Percentiles rank a stretch among this genome's conserved stretches.
Evolutionary conservation across 1,140 invertebrate genomes (phyloP).

Genomic region (Lepidurus apus): DNA sequence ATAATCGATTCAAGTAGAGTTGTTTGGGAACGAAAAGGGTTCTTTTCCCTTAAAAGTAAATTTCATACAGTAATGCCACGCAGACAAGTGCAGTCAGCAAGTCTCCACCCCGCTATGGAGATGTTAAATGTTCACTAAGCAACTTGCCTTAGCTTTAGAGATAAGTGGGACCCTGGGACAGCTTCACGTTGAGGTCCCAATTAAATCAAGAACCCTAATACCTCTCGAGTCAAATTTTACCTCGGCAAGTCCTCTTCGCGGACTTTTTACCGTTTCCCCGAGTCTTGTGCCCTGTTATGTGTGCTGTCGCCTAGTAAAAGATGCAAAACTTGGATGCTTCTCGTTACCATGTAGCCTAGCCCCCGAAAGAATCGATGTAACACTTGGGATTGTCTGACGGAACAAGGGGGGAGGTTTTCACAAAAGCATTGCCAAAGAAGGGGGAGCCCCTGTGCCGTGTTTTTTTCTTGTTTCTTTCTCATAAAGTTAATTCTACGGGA

Average conservation of each 20-base stretch:
- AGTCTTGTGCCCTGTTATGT: not conserved
- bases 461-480: not conserved
- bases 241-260: not conserved
- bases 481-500: not conserved
- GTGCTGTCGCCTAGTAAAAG: not conserved
- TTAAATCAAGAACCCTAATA: constrained; percentile 20
- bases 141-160: not conserved
- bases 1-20: not conserved
- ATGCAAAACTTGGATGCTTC: not conserved
- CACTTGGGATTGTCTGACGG: constrained; percentile 13
- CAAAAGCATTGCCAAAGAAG: constrained; percentile 8
- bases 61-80: not conserved
- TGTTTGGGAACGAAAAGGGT: not conserved
- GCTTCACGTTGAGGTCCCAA: constrained; percentile 18
- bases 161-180: constrained; percentile 11
- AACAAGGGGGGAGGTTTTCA: constrained; percentile 6
- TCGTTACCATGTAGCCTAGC: not conserved
- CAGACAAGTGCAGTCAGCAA: constrained; percentile 21
- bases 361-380: constrained; percentile 13
- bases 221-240: not conserved
- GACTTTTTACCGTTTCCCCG: not conserved
- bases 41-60: not conserved
- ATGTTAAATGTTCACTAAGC: constrained; percentile 15
- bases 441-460: not conserved
- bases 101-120: not conserved